phyloP scores from a whole-genome alignment of 2,888 invertebrate genomes.

The Cylindroiulus punctatus region DNA sequence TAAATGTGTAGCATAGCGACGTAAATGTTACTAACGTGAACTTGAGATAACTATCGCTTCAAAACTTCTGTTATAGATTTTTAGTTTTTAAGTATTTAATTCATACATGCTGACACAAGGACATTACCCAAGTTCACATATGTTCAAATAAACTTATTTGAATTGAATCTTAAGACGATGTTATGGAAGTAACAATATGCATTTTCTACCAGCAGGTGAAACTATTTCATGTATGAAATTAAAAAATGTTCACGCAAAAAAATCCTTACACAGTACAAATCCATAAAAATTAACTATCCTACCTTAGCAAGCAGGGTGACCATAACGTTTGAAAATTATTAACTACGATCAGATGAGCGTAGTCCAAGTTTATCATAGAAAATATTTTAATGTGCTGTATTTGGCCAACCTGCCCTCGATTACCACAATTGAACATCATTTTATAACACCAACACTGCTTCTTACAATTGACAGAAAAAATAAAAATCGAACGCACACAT shows the following conservation, averaged over 20 bases:
- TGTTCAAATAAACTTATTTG: not conserved
- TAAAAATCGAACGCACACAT: not conserved
- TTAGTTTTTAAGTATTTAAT: not conserved
- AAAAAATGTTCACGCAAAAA: not conserved
- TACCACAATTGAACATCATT: not conserved
- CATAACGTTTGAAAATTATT: not conserved
- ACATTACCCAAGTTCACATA: not conserved
- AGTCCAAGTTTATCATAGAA: not conserved
- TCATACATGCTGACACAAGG: no score
- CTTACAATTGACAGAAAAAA: not conserved
- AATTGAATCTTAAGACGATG: not conserved
- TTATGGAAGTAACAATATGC: no score
- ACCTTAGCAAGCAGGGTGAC: not conserved
- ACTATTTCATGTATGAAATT: not conserved
- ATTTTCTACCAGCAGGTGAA: not conserved
- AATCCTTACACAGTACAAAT: not conserved
- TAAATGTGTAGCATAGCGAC: slow-evolving; percentile 12
- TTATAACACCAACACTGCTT: not conserved
- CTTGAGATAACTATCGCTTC: slow-evolving; percentile 2
- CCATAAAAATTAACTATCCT: not conserved
- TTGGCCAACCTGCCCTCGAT: not conserved
- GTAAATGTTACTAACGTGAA: slow-evolving; percentile 22
- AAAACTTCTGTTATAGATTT: not conserved
- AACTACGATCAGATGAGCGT: not conserved
- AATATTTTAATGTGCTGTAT: no score